Conservation (phyloP, 1,140 invertebrate genomes). For the Ectropis grisescens region DNA sequence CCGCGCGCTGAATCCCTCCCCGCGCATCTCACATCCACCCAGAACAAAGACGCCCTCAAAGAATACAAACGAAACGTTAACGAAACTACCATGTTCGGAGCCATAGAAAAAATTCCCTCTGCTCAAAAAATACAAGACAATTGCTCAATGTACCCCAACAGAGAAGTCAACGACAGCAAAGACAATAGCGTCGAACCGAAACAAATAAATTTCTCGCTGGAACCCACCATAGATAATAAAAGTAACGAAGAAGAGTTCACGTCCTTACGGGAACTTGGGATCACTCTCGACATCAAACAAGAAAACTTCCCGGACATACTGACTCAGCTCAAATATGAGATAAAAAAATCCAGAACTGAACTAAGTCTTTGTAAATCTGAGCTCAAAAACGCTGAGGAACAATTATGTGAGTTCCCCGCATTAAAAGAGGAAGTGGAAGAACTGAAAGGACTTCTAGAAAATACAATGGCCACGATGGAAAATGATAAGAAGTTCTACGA, state of each 20-base stretch:
- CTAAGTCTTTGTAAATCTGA: conserved; percentile 66
- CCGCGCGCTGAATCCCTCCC: conserved; percentile 50
- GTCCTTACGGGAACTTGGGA: conserved; percentile 48
- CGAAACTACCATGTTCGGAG: conserved; percentile 60
- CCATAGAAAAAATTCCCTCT: conserved; percentile 29
- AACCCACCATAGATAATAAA: conserved; percentile 41
- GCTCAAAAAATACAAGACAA: conserved; percentile 51
- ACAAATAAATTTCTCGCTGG: conserved; percentile 59
- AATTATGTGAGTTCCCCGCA: conserved; percentile 67
- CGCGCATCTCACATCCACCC: conserved; percentile 46
- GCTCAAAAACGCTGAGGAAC: conserved; percentile 67
- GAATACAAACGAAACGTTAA: conserved; percentile 58
- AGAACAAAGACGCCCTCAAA: conserved; percentile 31
- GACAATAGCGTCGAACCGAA: conserved; percentile 56
- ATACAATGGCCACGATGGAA: conserved; percentile 67
- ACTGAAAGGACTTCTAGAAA: conserved; percentile 66
- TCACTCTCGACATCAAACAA: conserved; percentile 47
- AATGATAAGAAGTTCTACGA: conserved; percentile 73
- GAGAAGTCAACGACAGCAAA: conserved; percentile 47
- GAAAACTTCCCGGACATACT: conserved; percentile 60
- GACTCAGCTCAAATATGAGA: conserved; percentile 69
- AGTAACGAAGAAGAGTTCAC: conserved; percentile 36
- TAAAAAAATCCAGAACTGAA: conserved; percentile 66
- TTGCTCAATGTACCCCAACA: conserved; percentile 65
- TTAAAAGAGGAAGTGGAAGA: conserved; percentile 72